phyloP scores from a whole-genome alignment of 2,888 invertebrate species.

The Neelides folsomi region DNA sequence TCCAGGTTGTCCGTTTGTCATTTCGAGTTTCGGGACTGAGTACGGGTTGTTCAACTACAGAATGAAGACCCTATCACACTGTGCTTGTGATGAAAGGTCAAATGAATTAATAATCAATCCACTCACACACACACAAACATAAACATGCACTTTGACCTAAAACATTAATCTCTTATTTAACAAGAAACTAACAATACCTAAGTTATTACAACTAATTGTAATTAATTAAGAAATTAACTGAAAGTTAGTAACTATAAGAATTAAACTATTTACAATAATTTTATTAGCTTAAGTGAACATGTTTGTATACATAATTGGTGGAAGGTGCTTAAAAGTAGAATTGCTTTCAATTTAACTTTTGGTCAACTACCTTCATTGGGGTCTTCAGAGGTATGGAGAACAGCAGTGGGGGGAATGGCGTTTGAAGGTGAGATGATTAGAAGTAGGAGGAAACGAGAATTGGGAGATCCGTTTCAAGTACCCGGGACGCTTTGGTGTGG shows the following conservation, averaged over 20 bases:
- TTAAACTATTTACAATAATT: too few relatives aligned
- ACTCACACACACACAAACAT: not conserved
- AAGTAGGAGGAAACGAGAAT: conserved; percentile 41
- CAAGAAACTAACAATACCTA: too few relatives aligned
- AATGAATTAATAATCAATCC: not conserved
- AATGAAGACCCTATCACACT: conserved; percentile 60
- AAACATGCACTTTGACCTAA: not conserved
- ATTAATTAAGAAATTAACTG: too few relatives aligned
- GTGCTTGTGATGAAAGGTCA: conserved; percentile 64
- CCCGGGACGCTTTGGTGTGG: conserved; percentile 94
- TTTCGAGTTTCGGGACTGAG: conserved; percentile 49
- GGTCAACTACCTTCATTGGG: not conserved
- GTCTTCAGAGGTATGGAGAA: too few relatives aligned
- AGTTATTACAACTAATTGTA: too few relatives aligned
- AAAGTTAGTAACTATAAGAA: too few relatives aligned
- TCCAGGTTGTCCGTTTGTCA: conserved; percentile 47
- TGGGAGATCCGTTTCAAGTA: conserved; percentile 57
- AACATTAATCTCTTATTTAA: not conserved
- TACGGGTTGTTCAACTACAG: conserved; percentile 54
- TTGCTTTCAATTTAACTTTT: conserved; percentile 5
- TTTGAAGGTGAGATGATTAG: not conserved
- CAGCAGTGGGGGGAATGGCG: too few relatives aligned
- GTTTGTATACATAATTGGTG: too few relatives aligned
- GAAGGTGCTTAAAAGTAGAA: too few relatives aligned
- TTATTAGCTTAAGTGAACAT: too few relatives aligned